phyloP scores from a whole-genome alignment of 2,797 vertebrate genomes.

The Eulemur rubriventer region DNA sequence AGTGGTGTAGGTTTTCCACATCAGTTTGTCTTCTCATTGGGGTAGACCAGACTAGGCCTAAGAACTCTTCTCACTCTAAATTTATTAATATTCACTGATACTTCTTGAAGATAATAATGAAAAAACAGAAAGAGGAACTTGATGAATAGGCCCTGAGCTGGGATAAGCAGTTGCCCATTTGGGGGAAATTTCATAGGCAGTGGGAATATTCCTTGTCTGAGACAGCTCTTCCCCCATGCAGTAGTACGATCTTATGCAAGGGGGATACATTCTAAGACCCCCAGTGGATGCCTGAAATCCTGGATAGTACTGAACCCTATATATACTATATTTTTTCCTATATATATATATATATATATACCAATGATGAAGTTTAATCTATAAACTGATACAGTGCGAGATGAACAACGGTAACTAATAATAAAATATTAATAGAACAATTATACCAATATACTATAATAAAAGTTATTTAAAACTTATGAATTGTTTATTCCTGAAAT shows the following conservation, averaged over 20 bases:
- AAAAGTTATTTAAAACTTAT: background rate
- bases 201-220: background rate
- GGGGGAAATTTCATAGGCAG: background rate
- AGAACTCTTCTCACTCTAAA: background rate
- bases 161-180: background rate
- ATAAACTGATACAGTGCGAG: background rate
- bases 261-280: background rate
- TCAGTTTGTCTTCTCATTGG: background rate
- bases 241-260: background rate
- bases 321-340: background rate
- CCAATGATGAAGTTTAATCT: background rate
- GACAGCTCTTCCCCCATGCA: background rate
- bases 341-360: background rate
- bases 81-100: background rate
- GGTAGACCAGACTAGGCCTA: background rate
- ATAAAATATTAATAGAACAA: background rate
- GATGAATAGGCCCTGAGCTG: background rate
- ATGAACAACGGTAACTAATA: background rate
- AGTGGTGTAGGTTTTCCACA: fast-evolving
- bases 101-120: background rate
- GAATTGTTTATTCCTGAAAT: background rate
- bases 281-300: background rate
- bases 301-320: background rate
- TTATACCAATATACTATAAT: background rate
- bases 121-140: background rate